Evolutionary conservation across 2,113 vertebrate species (phyloP), one percentile per base, ranked within the genome.

Genomic region (Ariopsis seemanni): DNA sequence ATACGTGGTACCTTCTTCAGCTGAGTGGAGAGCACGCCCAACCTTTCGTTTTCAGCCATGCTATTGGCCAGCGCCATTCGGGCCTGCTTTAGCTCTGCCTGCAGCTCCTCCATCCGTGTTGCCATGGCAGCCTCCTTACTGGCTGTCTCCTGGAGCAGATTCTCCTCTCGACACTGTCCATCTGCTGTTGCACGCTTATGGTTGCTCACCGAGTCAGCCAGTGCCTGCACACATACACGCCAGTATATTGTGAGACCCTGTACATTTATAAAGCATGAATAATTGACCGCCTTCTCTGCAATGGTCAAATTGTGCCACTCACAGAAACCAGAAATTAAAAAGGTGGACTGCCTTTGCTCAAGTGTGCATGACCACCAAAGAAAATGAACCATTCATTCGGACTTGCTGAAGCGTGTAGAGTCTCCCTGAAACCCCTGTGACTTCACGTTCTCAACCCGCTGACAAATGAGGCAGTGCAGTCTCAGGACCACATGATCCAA

Each of bases 91-190:
- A 96, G 89, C 85, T 97, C 96, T 4, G 88, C 88, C 91, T 96
- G 96, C 84, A 96, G 92, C 90, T 96, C 96, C 14, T 95, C 95
- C 9, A 97, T 90, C 82, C 93, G 93, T 1, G 93, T 94, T 62
- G 92, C 93, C 93, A 97, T 93, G 89, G 93, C 94, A 87, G 95
- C 96, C 93, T 97, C 96, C 91, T 95, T 97, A 7, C 90, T 93
- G 67, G 96, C 96, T 0, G 95, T 95, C 91, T 97, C 96, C 90
- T 95, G 94, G 55, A 97, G 91, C 79, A 97, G 86, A 30, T 67
- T 93, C 90, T 97, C 96, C 88, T 96, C 96, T 84, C 96, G 92
- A 89, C 89, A 96, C 91, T 97, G 96, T 60, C 96, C 96, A 88
- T 96, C 96, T 58, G 94, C 96, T 52, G 94, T 94, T 69, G 95